Conservation (phyloP, 2,797 vertebrate species). For the Pogoniulus pusillus region DNA sequence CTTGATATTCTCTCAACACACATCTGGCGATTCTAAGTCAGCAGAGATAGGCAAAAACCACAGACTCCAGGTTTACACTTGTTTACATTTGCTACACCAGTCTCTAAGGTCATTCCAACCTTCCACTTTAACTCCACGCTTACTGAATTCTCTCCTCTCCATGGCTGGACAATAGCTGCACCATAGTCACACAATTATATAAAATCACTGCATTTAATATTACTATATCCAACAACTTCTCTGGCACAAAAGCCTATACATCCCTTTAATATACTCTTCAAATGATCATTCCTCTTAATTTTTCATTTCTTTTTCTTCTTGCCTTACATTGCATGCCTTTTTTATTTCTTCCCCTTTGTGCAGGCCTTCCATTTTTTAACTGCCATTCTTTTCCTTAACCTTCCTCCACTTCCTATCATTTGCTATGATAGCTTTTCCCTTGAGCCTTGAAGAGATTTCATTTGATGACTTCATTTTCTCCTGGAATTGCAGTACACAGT, state of each 20-base stretch:
- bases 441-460: conserved; percentile 3
- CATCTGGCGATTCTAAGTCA: too few species aligned
- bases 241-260: not conserved
- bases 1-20: too few species aligned
- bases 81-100: too few species aligned
- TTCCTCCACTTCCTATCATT: conserved; percentile 1
- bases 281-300: not conserved
- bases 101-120: too few species aligned
- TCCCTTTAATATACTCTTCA: not conserved
- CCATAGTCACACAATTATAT: too few species aligned
- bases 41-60: too few species aligned
- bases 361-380: not conserved
- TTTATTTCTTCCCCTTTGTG: not conserved
- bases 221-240: too few species aligned
- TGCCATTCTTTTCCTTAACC: not conserved
- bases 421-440: not conserved
- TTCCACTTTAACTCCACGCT: too few species aligned
- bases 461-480: conserved; percentile 45
- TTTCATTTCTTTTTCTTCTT: not conserved
- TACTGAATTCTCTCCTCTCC: too few species aligned
- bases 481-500: not conserved
- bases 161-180: too few species aligned
- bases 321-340: not conserved
- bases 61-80: too few species aligned
- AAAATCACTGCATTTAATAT: too few species aligned